Conservation (phyloP, 2,797 vertebrate species). For the Oceanodroma leucorhoa region DNA sequence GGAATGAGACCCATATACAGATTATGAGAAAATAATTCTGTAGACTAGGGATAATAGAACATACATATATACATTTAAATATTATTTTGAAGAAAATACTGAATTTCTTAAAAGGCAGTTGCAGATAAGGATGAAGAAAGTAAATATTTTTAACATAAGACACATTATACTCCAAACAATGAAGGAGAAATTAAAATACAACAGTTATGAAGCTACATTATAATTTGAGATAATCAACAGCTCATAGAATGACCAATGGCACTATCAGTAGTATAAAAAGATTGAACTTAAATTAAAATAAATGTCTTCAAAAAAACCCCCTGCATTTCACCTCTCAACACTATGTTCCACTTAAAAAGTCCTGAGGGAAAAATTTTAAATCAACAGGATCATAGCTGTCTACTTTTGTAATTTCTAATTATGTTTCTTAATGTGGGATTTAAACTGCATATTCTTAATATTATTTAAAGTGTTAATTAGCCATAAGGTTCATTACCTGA, state of each 20-base stretch:
- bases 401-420: not conserved
- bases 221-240: conserved; percentile 13
- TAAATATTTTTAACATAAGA: not conserved
- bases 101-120: not conserved
- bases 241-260: conserved; percentile 1
- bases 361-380: not conserved
- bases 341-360: not conserved
- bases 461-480: not conserved
- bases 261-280: conserved; percentile 32
- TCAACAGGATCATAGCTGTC: not conserved
- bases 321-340: not conserved
- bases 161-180: not conserved
- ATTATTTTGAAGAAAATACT: not conserved
- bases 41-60: not conserved
- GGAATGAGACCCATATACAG: not conserved
- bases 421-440: not conserved
- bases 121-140: not conserved
- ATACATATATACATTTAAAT: not conserved
- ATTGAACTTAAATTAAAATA: conserved; percentile 41
- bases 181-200: conserved; percentile 22
- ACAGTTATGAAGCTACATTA: conserved; percentile 26
- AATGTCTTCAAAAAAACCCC: not conserved
- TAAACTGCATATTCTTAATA: not conserved
- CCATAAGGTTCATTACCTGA: not conserved
- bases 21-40: not conserved